Base-by-base conservation (phyloP, 2,113 vertebrate genomes). In the Mirounga angustirostris region DNA sequence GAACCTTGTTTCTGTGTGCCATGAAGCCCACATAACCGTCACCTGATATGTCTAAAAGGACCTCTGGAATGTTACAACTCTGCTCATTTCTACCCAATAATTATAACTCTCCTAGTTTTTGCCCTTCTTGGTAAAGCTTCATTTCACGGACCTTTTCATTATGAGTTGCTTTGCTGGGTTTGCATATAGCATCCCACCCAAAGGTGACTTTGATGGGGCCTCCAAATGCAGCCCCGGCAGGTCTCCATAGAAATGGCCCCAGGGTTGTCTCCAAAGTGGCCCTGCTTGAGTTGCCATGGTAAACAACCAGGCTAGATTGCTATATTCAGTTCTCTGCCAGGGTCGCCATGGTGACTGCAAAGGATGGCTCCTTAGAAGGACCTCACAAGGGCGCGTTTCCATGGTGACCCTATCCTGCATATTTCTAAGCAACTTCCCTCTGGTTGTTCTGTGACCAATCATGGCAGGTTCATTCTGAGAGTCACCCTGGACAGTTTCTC, bases 271-370 rank as follows among this genome's bases (percentile, higher is more conserved):
- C 95, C 78, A 95, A 63, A 86, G 89, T 95, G 84, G 90, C 59
- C 93, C 61, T 89, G 84, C 67, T 74, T 74, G 59, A 84, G 97
- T 98, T 98, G 95, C 94, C 97, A 98, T 98, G 95, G 97, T 89
- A 97, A 98, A 96, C 87, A 97, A 82, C 96, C 91, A 86, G 76
- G 76, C 81, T 82, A 86, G 76, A 96, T 58, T 79, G 84, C 97
- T 98, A 95, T 95, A 96, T 97, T 95, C 97, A 89, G 88, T 91
- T 94, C 81, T 87, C 88, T 96, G 97, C 97, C 94, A 98, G 96
- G 95, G 98, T 98, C 96, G 59, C 81, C 94, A 98, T 98, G 96
- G 98, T 86, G 96, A 98, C 93, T 91, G 73, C 63, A 93, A 96
- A 98, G 94, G 67, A 96, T 14, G 71, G 97, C 96, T 97, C 36